Evolutionary conservation across 2,888 invertebrate species (phyloP), one percentile per base, ranked within the genome.

Genomic region (Phengaris arion): DNA sequence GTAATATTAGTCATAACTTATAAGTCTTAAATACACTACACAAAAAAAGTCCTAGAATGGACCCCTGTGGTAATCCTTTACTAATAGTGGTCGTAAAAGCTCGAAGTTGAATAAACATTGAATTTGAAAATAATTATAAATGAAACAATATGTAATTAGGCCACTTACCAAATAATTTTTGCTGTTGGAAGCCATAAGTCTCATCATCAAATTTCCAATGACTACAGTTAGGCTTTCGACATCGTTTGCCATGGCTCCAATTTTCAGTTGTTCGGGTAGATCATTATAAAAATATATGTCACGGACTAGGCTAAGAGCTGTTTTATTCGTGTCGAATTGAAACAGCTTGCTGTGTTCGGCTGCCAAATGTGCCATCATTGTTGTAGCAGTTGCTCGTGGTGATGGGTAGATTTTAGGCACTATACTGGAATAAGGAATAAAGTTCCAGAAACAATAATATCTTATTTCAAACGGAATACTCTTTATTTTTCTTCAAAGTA

Each of bases 161-260:
- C 96, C 83, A 95, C 94, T 95, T 86, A 96, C 96, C 83, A 95
- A 94, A 81, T 95, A 94, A 87, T 95, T 93, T 89, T 95, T 97
- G 74, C 96, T 96, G 77, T 95, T 94, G 2, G 96, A 94, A 6
- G 94, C 90, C 83, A 95, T 89, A 51, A 97, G 83, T 13, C 81
- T 84, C n/a, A 81, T 84, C 77, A 89, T 80, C 46, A 93, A 75
- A 76, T 88, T 88, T 0, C 86, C 87, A 0, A 93, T 80, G 0
- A 87, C 79, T 5, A 82, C 80, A 70, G 79, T 85, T 77, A 92
- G 76, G 9, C 83, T 80, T 0, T 84, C 85, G 0, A 57, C 57
- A 12, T 82, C 79, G 0, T 78, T 78, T 57, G 84, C 35, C 1
- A 70, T 75, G 0, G 80, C 82, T 0, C 85, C 84, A 2, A 74